These are phyloP conservation scores for Seriola quinqueradiata DNA, from an alignment of 2,113 vertebrate species.

Conservation along the genomic window DNA sequence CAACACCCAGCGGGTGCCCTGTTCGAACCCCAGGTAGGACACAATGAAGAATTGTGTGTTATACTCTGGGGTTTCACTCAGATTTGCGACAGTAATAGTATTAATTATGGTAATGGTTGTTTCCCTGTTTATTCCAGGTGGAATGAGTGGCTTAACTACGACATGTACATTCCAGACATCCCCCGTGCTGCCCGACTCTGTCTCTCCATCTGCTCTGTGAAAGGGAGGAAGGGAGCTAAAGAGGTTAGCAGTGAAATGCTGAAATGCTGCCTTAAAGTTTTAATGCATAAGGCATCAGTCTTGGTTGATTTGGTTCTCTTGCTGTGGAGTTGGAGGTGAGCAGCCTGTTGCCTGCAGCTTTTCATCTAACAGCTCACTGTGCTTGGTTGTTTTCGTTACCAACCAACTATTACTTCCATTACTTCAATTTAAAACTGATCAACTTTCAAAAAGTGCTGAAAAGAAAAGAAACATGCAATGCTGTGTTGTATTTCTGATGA, in stretches of 20 bases:
- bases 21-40: constrained; percentile 95
- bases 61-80: not conserved
- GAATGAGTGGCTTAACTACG: constrained; percentile 97
- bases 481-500: not conserved
- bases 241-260: constrained; percentile 85
- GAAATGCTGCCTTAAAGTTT: not conserved
- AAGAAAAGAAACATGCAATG: not conserved
- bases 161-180: constrained; percentile 98
- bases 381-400: too few species aligned
- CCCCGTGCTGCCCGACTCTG: constrained; percentile 96
- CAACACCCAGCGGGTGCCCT: constrained; percentile 97
- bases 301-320: not conserved
- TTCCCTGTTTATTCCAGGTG: constrained; percentile 84
- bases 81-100: not conserved
- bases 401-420: too few species aligned
- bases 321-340: too few species aligned
- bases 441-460: not conserved
- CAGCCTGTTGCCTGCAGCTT: too few species aligned
- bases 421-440: too few species aligned
- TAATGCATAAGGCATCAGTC: not conserved
- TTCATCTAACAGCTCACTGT: too few species aligned
- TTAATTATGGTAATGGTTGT: constrained; percentile 42
- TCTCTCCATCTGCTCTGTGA: constrained; percentile 98
- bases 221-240: constrained; percentile 97
- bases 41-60: not conserved